Evolutionary conservation across 1,140 invertebrate species (phyloP), one percentile per base, ranked within the genome.

Genomic region (Drosophila murphyi): DNA sequence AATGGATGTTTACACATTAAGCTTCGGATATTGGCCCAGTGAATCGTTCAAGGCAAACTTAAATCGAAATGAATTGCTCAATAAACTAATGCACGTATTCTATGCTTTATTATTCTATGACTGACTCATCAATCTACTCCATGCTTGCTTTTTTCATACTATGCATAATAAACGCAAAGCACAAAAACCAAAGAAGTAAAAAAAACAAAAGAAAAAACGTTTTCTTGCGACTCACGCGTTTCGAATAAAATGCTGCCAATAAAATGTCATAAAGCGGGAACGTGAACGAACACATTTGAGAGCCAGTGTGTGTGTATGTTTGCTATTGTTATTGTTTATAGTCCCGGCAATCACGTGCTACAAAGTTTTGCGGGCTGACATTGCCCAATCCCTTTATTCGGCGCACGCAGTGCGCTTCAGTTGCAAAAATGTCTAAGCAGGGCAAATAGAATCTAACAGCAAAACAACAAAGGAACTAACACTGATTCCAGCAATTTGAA

Each of bases 191-290:
- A 20, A 20, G 20, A 20, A 20, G 20, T 20, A 57, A 61, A 55
- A 31, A 47, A 39, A 59, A 51, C 52, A 62, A 74, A 47, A 45
- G 35, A 56, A 73, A 45, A 74, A 70, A 56, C 43, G 45, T 62
- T 20, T 56, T 56, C 67, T 61, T 72, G 83, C 80, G 65, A 68
- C 80, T 89, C 83, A 88, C 85, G 83, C 80, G 70, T 75, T 88
- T 72, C 83, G 69, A 83, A 88, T 88, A 89, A 88, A 88, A 76
- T 65, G 80, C 85, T 77, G 83, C 80, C 83, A 89, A 88, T 88
- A 87, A 87, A 87, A 87, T 83, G 80, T 80, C 83, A 80, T 78
- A 87, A 52, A 73, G 69, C 75, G 73, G 28, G 65, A 69, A 88
- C 83, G 80, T 87, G 83, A 77, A 55, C 88, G 52, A 47, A 50